A percentile compares a stretch with the other conserved stretches of the same genome.
These are phyloP conservation scores for Saccostrea cuccullata DNA, from an alignment of 1,140 invertebrate species.

Conservation along the genomic window DNA sequence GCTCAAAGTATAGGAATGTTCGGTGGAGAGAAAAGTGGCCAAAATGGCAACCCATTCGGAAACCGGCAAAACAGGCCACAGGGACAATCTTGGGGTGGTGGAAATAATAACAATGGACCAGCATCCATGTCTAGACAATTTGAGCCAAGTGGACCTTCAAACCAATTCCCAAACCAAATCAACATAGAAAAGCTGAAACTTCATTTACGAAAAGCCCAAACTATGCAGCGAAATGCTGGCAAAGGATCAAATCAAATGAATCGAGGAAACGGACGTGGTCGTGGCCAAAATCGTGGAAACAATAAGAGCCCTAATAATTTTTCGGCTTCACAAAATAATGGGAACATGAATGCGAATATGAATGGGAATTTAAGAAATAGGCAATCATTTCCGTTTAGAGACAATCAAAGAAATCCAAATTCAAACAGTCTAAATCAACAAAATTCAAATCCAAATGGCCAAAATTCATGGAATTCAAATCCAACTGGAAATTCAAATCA, in stretches of 20 bases:
- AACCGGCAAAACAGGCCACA: background rate
- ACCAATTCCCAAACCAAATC: background rate
- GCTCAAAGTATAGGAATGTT: background rate
- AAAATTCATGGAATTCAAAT: too few species aligned
- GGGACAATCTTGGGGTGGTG: background rate
- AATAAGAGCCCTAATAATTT: background rate
- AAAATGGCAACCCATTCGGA: background rate
- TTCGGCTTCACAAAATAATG: background rate
- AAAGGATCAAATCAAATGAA: background rate
- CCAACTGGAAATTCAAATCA: background rate
- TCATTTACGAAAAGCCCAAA: background rate
- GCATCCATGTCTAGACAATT: background rate
- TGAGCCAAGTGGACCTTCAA: background rate
- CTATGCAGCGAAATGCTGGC: background rate
- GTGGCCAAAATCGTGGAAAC: background rate
- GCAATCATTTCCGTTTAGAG: background rate
- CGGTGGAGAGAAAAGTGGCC: background rate
- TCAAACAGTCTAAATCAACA: background rate
- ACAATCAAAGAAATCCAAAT: background rate
- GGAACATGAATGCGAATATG: constrained; percentile 1
- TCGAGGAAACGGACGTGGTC: background rate
- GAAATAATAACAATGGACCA: background rate
- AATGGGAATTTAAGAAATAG: background rate
- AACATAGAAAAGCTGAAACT: constrained; percentile 14
- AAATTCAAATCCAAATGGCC: too few species aligned